These are phyloP conservation scores for Xiphophorus birchmanni DNA, from an alignment of 2,797 vertebrate genomes.

Conservation along the genomic window DNA sequence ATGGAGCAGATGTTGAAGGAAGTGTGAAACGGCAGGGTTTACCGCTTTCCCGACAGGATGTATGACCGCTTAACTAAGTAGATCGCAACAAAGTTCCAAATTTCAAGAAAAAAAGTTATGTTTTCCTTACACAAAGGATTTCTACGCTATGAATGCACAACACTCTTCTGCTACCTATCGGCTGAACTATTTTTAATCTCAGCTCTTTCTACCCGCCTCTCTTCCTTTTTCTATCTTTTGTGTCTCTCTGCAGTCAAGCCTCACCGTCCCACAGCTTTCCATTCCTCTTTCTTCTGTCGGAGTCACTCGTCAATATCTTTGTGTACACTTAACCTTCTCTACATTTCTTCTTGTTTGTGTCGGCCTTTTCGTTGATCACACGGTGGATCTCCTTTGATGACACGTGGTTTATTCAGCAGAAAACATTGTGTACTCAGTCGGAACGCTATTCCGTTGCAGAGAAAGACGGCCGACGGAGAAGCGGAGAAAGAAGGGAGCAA, in stretches of 20 bases:
- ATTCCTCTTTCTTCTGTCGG: conserved; percentile 70
- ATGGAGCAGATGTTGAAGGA: background rate
- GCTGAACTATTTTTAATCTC: conserved; percentile 37
- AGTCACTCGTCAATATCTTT: conserved; percentile 77
- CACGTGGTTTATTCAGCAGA: conserved; percentile 65
- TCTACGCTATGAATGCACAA: background rate
- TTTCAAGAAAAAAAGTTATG: background rate
- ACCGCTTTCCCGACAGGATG: background rate
- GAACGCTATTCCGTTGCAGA: conserved; percentile 31
- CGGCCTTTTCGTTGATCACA: conserved; percentile 58
- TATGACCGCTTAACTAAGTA: background rate
- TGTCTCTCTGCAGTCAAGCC: conserved; percentile 44
- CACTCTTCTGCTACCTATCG: conserved; percentile 2
- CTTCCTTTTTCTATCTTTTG: conserved; percentile 21
- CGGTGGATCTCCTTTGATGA: conserved; percentile 68
- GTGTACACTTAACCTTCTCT: conserved; percentile 79
- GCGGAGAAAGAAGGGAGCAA: conserved; percentile 29
- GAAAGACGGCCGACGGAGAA: conserved; percentile 29
- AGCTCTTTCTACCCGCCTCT: conserved; percentile 26
- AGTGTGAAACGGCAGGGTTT: background rate
- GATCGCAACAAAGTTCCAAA: background rate
- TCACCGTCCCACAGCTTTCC: conserved; percentile 54
- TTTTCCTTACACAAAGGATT: background rate
- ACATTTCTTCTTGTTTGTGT: conserved; percentile 51
- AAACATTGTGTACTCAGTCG: conserved; percentile 52